Conservation (phyloP, 2,797 vertebrate genomes). For the Pogoniulus pusillus region DNA sequence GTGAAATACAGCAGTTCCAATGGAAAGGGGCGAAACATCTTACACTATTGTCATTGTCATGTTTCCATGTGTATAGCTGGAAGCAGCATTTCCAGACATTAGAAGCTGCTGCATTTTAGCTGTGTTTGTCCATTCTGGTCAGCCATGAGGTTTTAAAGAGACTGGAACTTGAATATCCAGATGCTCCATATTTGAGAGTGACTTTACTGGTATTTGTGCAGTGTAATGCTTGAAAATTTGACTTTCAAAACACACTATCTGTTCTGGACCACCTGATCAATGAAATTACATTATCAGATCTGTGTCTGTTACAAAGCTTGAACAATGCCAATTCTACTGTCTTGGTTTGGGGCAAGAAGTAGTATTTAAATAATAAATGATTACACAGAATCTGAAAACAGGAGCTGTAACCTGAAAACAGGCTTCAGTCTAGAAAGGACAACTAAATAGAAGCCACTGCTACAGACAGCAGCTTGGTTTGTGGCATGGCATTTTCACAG, state of each 20-base stretch:
- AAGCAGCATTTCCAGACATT: not conserved
- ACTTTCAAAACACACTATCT: not conserved
- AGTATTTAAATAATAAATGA: not conserved
- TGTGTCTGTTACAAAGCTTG: not conserved
- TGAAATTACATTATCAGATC: not conserved
- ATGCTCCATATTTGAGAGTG: not conserved
- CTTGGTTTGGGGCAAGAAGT: not conserved
- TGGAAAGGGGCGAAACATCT: not conserved
- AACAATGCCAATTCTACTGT: not conserved
- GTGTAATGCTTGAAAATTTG: not conserved
- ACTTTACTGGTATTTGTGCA: too few species aligned
- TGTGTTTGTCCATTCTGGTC: not conserved
- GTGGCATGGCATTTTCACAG: not conserved
- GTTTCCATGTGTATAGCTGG: not conserved
- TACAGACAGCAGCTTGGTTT: not conserved
- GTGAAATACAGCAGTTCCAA: not conserved
- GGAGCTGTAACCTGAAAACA: not conserved
- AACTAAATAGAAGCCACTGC: too few species aligned
- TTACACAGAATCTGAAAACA: not conserved
- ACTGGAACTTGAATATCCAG: not conserved
- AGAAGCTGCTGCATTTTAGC: not conserved
- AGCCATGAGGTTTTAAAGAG: not conserved
- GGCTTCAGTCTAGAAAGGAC: not conserved
- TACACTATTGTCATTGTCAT: not conserved
- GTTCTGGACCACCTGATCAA: not conserved